phyloP scores from a whole-genome alignment of 2,113 vertebrate species.

The Stegostoma tigrinum region DNA sequence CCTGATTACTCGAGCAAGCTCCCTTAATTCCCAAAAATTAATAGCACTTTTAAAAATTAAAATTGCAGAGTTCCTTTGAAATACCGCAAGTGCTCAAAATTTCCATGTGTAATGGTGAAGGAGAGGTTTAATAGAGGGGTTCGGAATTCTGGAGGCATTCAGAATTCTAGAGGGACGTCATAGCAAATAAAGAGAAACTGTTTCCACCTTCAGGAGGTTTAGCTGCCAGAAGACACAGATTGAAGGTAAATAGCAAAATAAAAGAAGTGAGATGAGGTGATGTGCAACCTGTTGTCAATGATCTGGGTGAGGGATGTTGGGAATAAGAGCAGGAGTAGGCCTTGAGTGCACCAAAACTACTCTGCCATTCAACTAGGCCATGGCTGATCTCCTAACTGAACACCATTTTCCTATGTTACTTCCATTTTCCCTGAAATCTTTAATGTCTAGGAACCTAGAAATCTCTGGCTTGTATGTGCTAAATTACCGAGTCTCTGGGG shows the following conservation, averaged over 20 bases:
- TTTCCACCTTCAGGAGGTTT: not conserved
- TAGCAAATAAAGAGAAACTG: not conserved
- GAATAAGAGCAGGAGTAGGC: no score
- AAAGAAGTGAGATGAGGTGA: not conserved
- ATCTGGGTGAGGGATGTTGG: no score
- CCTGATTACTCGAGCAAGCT: not conserved
- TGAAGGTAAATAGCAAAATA: not conserved
- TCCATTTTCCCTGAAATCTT: no score
- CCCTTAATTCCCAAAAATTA: not conserved
- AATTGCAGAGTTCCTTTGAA: not conserved
- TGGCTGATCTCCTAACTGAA: no score
- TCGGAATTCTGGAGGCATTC: not conserved
- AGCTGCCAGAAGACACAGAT: not conserved
- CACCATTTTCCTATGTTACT: no score
- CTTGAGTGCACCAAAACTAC: no score
- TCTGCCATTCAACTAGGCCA: no score
- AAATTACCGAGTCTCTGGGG: no score
- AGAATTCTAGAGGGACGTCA: not conserved
- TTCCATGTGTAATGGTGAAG: not conserved
- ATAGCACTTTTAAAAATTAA: not conserved
- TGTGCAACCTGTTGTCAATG: no score
- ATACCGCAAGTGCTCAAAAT: not conserved
- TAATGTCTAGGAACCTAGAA: no score
- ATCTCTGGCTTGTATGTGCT: no score
- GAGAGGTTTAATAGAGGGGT: not conserved